Percentiles rank a stretch among this genome's conserved stretches.
phyloP scores from a whole-genome alignment of 1,140 invertebrate species.

The Choristoneura fumiferana region DNA sequence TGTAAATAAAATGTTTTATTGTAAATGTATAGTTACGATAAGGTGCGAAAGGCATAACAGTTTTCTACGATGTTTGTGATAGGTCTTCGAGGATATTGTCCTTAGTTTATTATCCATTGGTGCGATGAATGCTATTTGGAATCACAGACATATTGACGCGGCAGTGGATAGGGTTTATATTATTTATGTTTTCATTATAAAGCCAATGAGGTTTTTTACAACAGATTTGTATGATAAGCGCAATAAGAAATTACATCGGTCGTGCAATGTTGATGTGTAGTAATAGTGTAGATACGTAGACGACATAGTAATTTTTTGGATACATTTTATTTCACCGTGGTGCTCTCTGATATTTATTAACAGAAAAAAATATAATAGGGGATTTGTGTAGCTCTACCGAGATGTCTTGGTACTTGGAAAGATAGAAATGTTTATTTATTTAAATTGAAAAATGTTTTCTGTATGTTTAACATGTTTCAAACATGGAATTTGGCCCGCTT shows the following conservation, averaged over 20 bases:
- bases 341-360: constrained; percentile 16
- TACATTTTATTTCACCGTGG: constrained; percentile 19
- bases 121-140: background rate
- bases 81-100: constrained; percentile 22
- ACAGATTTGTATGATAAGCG: constrained; percentile 32
- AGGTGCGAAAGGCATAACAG: constrained; percentile 45
- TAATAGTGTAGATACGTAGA: constrained; percentile 34
- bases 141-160: background rate
- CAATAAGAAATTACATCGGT: constrained; percentile 44
- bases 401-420: background rate
- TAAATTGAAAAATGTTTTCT: no score
- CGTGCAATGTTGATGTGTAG: constrained; percentile 60
- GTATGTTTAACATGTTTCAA: no score
- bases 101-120: constrained; percentile 23
- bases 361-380: constrained; percentile 2
- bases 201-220: constrained; percentile 33
- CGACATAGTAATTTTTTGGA: constrained; percentile 7
- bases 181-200: constrained; percentile 26
- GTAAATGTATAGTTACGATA: constrained; percentile 61
- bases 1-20: constrained; percentile 75
- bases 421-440: no score
- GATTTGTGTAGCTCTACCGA: constrained; percentile 6
- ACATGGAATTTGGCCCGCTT: no score
- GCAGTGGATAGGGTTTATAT: constrained; percentile 17
- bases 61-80: constrained; percentile 54